Percentiles rank a stretch among this genome's conserved stretches.
These are phyloP conservation scores for Hymenopus coronatus DNA, from an alignment of 2,888 invertebrate genomes.

Conservation along the genomic window DNA sequence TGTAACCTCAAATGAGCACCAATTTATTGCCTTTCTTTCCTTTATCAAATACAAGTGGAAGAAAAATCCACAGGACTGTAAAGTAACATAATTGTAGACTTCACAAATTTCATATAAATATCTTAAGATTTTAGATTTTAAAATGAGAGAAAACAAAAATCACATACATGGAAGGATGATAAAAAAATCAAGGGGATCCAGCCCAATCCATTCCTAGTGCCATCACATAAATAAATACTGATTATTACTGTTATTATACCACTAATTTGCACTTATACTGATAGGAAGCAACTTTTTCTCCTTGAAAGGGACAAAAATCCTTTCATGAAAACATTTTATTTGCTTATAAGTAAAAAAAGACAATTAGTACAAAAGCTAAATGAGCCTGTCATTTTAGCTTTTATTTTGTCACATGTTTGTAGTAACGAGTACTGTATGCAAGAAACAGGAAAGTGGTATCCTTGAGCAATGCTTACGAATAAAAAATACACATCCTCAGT, in stretches of 20 bases:
- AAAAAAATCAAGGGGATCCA: background rate
- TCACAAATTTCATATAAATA: background rate
- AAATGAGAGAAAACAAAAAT: background rate
- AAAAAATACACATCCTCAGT: background rate
- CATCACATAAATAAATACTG: background rate
- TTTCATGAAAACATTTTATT: background rate
- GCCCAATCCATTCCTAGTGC: background rate
- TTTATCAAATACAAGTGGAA: background rate
- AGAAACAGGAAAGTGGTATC: background rate
- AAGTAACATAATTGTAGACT: background rate
- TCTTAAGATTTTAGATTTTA: background rate
- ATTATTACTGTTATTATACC: background rate
- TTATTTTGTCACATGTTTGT: background rate
- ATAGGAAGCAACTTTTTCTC: background rate
- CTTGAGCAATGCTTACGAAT: background rate
- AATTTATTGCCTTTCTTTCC: background rate
- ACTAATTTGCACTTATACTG: background rate
- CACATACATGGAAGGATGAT: background rate
- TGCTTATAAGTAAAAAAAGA: background rate
- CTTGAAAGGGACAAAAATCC: slow-evolving; percentile 1
- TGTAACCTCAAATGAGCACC: background rate
- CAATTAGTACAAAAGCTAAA: background rate
- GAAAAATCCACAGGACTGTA: background rate
- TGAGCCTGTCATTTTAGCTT: background rate
- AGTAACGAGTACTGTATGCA: background rate